Evolutionary conservation across 2,113 vertebrate species (phyloP), one percentile per base, ranked within the genome.

Genomic region (Bombycilla garrulus): DNA sequence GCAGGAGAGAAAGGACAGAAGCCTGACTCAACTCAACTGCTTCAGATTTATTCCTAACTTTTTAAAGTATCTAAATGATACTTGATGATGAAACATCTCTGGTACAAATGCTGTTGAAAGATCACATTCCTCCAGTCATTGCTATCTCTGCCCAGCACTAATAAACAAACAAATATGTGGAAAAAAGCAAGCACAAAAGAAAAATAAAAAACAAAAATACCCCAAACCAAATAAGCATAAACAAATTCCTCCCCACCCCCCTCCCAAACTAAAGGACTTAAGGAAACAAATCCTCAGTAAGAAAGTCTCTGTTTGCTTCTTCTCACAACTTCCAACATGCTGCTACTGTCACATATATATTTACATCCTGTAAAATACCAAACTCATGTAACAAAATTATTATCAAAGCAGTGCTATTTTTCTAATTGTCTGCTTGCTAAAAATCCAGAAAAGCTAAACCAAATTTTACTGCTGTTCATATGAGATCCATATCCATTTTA

Each of bases 161-260:
- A 69, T 9, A 50, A 86, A 48, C 3, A 66, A 61, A 69, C 26
- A 53, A 69, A n/a, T n/a, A n/a, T n/a, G 17, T 5, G 7, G 3
- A 9, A 67, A 91, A 93, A 64, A 31, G 1, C 1, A n/a, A 73
- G 33, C 12, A 33, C 31, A 56, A 19, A 15, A 36, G 4, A 48
- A 74, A 50, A 38, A 36, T 29, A 15, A 61, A 42, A 58, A 16
- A n/a, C 4, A 14, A 20, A 23, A 31, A 33, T 5, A 7, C 0
- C 10, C 33, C 18, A 44, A 48, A 23, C 12, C 8, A n/a, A 81
- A 65, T 28, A 73, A 56, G 29, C 6, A 40, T 16, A 29, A 66
- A n/a, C 25, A 25, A 38, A 24, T 3, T 5, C 3, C 21, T n/a
- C 15, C 11, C 11, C n/a, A n/a, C n/a, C 6, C 2, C 5, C 2